Base-by-base conservation (phyloP, 2,113 vertebrate species). In the Campylorhamphus procurvoides region DNA sequence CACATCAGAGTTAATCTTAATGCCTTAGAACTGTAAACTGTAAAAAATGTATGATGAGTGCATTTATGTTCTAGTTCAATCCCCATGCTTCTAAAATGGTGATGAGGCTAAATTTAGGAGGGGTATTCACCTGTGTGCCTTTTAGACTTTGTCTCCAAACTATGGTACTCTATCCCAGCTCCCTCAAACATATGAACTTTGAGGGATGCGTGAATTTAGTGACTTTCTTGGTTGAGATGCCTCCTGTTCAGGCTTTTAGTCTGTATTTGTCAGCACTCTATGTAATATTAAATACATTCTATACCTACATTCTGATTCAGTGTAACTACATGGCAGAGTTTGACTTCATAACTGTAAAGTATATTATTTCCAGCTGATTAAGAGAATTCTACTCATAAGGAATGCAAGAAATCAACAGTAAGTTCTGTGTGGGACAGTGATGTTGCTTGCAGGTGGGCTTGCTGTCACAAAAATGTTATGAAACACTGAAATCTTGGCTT, bases 201-300 rank as follows among this genome's bases (percentile, higher is more conserved):
- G 49, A 63, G 27, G 31, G 27, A 29, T 47, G 20, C 53, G 69
- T 56, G 49, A 75, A 50, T 75, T 75, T 12, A 44, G 68, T 86
- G 62, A n/a, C 35, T 35, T 56, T 56, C 49, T 74, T 74, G 16
- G 15, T 23, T 59, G 50, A n/a, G 28, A 22, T 50, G 33, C 18
- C 27, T 62, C 53, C 25, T 2, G 4, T 42, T 47, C 24, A 35
- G 12, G 22, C 17, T 52, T 40, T n/a, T 35, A 14, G 19, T 23
- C 17, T 56, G 52, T 39, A 6, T 85, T 77, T 73, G 29, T 67
- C 25, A 73, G 25, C 15, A 55, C 10, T 66, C 20, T 71, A 1
- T 0, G 0, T 56, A 50, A 25, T 60, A 44, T 44, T 28, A 37
- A 66, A 60, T 60, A 7, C 1, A 14, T 60, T 75, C 60, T 56